Evolutionary conservation across 2,888 invertebrate genomes (phyloP).

Genomic region (Perizoma affinitatum): DNA sequence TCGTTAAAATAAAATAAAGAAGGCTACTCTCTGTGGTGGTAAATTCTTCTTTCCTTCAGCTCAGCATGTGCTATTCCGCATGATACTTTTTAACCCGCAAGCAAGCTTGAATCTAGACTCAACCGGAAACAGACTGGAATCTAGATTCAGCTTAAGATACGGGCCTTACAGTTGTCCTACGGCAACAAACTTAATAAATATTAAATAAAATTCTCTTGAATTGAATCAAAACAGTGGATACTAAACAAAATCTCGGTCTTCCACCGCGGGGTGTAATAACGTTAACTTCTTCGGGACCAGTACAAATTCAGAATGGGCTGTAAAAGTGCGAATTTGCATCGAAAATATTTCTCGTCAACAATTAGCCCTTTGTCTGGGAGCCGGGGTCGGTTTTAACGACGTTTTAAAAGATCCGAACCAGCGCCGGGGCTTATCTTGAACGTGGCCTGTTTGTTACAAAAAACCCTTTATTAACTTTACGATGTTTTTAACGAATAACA

Average conservation of each 20-base stretch:
- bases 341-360: slow-evolving; percentile 82
- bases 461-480: slow-evolving; percentile 83
- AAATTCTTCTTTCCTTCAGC: too few relatives aligned
- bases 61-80: too few relatives aligned
- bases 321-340: slow-evolving; percentile 82
- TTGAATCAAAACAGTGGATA: slow-evolving; percentile 37
- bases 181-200: slow-evolving; percentile 13
- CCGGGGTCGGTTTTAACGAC: slow-evolving; percentile 80
- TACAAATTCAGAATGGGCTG: slow-evolving; percentile 81
- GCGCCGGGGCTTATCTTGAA: slow-evolving; percentile 77
- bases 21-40: too few relatives aligned
- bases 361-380: slow-evolving; percentile 80
- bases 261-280: slow-evolving; percentile 69
- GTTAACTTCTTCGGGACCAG: slow-evolving; percentile 72
- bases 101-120: too few relatives aligned
- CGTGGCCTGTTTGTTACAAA: slow-evolving; percentile 75
- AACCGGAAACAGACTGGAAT: too few relatives aligned
- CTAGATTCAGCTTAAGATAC: too few relatives aligned
- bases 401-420: slow-evolving; percentile 81
- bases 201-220: slow-evolving; percentile 30
- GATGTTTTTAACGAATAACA: slow-evolving; percentile 79
- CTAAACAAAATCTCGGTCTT: slow-evolving; percentile 55
- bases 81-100: too few relatives aligned
- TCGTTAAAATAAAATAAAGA: too few relatives aligned
- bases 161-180: slow-evolving; percentile 30